phyloP scores from a whole-genome alignment of 2,113 vertebrate species.

The Ptychochromis oligacanthus region DNA sequence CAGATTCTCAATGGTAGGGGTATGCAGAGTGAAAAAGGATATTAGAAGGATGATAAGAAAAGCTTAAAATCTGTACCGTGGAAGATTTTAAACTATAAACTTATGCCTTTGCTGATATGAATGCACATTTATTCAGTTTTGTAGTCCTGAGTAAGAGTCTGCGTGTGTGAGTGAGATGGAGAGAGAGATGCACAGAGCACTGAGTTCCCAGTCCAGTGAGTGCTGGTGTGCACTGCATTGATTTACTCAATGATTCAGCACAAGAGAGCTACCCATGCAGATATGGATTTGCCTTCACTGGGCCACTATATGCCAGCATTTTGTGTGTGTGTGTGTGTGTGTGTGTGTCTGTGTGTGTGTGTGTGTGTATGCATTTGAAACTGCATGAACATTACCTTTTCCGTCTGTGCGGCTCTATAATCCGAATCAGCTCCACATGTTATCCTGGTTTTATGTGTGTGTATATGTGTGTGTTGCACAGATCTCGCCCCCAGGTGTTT shows the following conservation, averaged over 20 bases:
- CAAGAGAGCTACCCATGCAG: conserved; percentile 54
- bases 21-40: neutral
- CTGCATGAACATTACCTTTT: conserved; percentile 69
- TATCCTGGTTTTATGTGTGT: conserved; percentile 60
- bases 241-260: conserved; percentile 71
- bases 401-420: conserved; percentile 75
- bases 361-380: conserved; percentile 15
- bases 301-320: neutral
- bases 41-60: conserved; percentile 8
- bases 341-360: conserved; percentile 9
- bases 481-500: conserved; percentile 62
- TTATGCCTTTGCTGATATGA: conserved; percentile 44
- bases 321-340: conserved; percentile 6
- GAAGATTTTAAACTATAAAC: conserved; percentile 11
- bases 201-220: conserved; percentile 44
- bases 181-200: neutral
- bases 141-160: conserved; percentile 25
- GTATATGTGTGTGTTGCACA: conserved; percentile 27
- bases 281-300: conserved; percentile 32
- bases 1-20: neutral
- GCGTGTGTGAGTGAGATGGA: conserved; percentile 2
- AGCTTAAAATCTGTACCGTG: neutral
- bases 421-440: conserved; percentile 79
- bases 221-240: conserved; percentile 49
- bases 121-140: conserved; percentile 64